Percentiles rank a stretch among this genome's conserved stretches.
Conservation (phyloP, 2,888 invertebrate genomes). For the Drosophila neonasuta region DNA sequence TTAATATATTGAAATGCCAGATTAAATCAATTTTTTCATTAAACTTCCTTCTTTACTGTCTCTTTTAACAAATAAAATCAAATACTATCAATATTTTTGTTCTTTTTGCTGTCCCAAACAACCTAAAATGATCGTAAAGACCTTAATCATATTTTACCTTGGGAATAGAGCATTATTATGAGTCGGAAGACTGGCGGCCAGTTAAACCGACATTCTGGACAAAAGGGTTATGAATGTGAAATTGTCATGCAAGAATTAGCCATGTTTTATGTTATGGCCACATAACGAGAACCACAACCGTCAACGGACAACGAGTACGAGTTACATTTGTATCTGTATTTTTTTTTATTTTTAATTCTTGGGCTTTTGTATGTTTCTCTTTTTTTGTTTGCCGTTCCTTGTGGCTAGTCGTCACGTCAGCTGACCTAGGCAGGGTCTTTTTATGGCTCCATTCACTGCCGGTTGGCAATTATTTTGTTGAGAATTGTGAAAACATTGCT, state of each 20-base stretch:
- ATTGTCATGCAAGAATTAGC: slow-evolving; percentile 82
- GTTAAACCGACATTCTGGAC: slow-evolving; percentile 51
- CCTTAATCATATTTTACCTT: background rate
- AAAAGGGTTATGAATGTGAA: slow-evolving; percentile 81
- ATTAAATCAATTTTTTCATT: too few relatives aligned
- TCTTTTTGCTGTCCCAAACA: background rate
- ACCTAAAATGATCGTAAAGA: background rate
- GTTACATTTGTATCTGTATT: slow-evolving; percentile 48
- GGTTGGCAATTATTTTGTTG: slow-evolving; percentile 65
- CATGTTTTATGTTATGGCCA: slow-evolving; percentile 72
- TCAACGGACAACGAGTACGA: background rate
- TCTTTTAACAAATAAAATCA: too few relatives aligned
- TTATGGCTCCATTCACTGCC: slow-evolving; percentile 58
- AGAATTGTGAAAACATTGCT: slow-evolving; percentile 61
- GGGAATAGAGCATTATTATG: slow-evolving; percentile 64
- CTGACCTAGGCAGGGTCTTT: slow-evolving; percentile 51
- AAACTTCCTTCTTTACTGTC: too few relatives aligned
- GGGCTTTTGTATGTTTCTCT: slow-evolving; percentile 11
- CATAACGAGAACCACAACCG: slow-evolving; percentile 59
- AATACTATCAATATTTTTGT: too few relatives aligned
- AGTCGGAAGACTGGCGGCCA: slow-evolving; percentile 61
- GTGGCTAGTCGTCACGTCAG: slow-evolving; percentile 67
- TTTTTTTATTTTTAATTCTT: slow-evolving; percentile 10
- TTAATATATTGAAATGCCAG: too few relatives aligned
- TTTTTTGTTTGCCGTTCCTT: slow-evolving; percentile 23